phyloP scores from a whole-genome alignment of 2,113 vertebrate genomes.

The Pangasianodon hypophthalmus region DNA sequence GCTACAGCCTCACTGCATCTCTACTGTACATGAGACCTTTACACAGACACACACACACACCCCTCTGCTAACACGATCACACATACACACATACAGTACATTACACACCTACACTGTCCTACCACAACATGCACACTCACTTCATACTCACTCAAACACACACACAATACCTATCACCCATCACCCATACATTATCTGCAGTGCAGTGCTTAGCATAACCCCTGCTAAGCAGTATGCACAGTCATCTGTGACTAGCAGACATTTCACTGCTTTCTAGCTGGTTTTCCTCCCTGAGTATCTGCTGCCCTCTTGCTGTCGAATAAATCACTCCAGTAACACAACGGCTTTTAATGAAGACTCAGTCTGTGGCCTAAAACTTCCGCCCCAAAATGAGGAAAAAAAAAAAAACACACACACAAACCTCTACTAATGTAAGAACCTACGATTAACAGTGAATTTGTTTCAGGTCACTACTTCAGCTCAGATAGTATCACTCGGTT shows the following conservation, averaged over 20 bases:
- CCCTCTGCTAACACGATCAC: conserved; percentile 7
- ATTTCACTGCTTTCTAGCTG: conserved; percentile 33
- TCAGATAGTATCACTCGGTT: background rate
- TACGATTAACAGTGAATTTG: background rate
- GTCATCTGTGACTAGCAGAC: conserved; percentile 48
- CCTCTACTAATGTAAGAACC: background rate
- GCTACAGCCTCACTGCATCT: conserved; percentile 17
- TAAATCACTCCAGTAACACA: conserved; percentile 31
- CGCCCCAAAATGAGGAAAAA: background rate
- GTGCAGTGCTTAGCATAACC: conserved; percentile 17
- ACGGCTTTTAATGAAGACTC: conserved; percentile 16
- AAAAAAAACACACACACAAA: background rate
- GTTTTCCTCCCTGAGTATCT: conserved; percentile 39
- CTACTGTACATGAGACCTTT: conserved; percentile 51
- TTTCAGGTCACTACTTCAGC: background rate
- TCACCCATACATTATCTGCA: conserved; percentile 13
- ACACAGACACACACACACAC: conserved; percentile 19
- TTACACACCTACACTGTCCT: conserved; percentile 6
- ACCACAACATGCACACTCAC: background rate
- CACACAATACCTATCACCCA: background rate
- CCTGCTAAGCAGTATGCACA: conserved; percentile 29
- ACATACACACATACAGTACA: background rate
- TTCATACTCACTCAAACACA: background rate
- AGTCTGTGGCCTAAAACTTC: background rate
- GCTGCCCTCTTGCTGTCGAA: conserved; percentile 61